A percentile compares a stretch with the other conserved stretches of the same genome.
These are phyloP conservation scores for Phymorhynchus buccinoides DNA, from an alignment of 1,140 invertebrate genomes.

Conservation along the genomic window DNA sequence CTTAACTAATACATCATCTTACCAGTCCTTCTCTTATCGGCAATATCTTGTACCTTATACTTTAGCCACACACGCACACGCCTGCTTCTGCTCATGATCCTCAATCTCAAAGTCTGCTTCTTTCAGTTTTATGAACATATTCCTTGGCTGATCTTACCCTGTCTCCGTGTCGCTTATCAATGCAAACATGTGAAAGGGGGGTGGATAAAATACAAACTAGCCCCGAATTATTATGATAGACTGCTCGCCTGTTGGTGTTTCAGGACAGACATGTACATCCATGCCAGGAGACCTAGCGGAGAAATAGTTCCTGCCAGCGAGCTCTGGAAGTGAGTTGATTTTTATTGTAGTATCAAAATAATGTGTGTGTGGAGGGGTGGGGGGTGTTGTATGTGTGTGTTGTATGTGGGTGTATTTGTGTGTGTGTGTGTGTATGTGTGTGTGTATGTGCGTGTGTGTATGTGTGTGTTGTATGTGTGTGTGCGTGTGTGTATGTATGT, in stretches of 20 bases:
- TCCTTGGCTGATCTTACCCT: too few species aligned
- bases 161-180: too few species aligned
- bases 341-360: neutral
- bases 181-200: too few species aligned
- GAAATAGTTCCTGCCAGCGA: constrained; percentile 39
- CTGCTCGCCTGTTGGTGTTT: too few species aligned
- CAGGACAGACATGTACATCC: constrained; percentile 45
- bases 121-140: too few species aligned
- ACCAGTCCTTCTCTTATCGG: too few species aligned
- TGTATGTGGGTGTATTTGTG: neutral
- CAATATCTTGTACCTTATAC: too few species aligned
- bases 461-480: neutral
- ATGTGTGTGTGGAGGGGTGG: neutral
- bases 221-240: too few species aligned
- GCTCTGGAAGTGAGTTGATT: constrained; percentile 34
- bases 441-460: neutral
- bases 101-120: too few species aligned
- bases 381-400: constrained; percentile 14
- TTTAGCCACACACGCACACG: neutral
- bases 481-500: neutral
- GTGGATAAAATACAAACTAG: too few species aligned
- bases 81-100: too few species aligned
- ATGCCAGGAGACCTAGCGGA: constrained; percentile 6
- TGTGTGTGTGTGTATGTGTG: constrained; percentile 21
- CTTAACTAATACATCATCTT: too few species aligned